Evolutionary conservation across 2,113 vertebrate species (phyloP).

Genomic region (Corythaeola cristata): DNA sequence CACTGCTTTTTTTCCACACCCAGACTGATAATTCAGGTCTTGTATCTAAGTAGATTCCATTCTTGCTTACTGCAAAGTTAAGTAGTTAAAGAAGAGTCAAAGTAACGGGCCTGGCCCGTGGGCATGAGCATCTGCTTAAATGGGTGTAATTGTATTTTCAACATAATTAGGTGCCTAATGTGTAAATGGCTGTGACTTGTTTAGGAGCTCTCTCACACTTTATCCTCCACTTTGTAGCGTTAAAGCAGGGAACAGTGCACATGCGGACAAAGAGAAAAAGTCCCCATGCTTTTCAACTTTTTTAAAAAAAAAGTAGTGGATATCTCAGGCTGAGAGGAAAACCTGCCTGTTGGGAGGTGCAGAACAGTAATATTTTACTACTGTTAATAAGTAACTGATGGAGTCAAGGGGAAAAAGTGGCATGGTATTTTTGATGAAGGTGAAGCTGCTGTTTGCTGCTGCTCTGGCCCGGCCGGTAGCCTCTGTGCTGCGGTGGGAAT

Average conservation of each 20-base stretch:
- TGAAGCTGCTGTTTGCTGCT: neutral
- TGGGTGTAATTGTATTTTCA: conserved; percentile 32
- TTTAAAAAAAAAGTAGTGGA: neutral
- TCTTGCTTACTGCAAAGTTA: neutral
- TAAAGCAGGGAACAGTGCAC: neutral
- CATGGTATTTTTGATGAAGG: neutral
- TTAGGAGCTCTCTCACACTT: neutral
- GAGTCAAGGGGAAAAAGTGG: neutral
- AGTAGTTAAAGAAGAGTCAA: neutral
- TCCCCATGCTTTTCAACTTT: neutral
- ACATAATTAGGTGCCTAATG: neutral
- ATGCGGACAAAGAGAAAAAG: neutral
- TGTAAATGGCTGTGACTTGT: neutral
- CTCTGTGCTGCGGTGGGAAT: neutral
- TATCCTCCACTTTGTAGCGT: neutral
- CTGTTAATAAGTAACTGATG: conserved; percentile 40
- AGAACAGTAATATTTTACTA: neutral
- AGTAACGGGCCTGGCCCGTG: neutral
- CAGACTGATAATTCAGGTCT: neutral
- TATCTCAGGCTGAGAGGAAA: neutral
- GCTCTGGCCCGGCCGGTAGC: neutral
- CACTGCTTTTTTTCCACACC: neutral
- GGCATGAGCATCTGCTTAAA: conserved; percentile 24
- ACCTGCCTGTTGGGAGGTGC: neutral
- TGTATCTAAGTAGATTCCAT: neutral